Evolutionary conservation across 2,888 invertebrate genomes (phyloP).

Genomic region (Melieria picta): DNA sequence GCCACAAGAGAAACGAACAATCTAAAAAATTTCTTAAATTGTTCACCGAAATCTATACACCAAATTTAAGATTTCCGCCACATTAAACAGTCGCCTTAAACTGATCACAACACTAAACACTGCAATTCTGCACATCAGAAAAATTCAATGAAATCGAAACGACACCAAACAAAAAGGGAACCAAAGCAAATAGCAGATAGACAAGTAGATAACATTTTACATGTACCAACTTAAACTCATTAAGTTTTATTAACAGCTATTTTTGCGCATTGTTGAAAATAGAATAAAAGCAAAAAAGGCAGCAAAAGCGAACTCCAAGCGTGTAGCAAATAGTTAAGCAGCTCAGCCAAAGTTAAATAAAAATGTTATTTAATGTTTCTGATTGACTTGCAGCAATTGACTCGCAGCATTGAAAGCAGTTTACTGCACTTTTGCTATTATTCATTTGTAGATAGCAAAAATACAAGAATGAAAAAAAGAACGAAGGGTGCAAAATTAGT

Average conservation of each 20-base stretch:
- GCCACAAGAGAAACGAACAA: no score
- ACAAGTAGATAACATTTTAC: slow-evolving; percentile 1
- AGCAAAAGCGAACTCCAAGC: background rate
- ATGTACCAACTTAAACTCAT: slow-evolving; percentile 9
- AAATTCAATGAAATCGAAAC: background rate
- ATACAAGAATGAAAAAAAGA: slow-evolving; percentile 30
- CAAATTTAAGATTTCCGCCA: no score
- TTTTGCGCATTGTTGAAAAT: background rate
- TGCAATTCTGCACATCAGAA: background rate
- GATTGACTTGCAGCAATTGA: slow-evolving; percentile 30
- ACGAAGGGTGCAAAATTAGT: background rate
- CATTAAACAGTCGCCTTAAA: no score
- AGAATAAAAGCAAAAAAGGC: background rate
- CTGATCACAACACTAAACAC: no score
- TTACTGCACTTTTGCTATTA: slow-evolving; percentile 40
- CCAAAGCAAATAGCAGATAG: background rate
- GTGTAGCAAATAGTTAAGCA: background rate
- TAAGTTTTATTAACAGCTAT: slow-evolving; percentile 11
- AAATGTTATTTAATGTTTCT: slow-evolving; percentile 12
- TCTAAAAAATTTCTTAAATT: no score
- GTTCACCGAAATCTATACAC: no score
- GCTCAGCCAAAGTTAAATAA: slow-evolving; percentile 8
- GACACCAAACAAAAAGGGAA: background rate
- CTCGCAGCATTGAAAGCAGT: slow-evolving; percentile 18
- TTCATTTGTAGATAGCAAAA: slow-evolving; percentile 32